Conservation (phyloP, 2,113 vertebrate genomes). For the Paratilapia polleni region DNA sequence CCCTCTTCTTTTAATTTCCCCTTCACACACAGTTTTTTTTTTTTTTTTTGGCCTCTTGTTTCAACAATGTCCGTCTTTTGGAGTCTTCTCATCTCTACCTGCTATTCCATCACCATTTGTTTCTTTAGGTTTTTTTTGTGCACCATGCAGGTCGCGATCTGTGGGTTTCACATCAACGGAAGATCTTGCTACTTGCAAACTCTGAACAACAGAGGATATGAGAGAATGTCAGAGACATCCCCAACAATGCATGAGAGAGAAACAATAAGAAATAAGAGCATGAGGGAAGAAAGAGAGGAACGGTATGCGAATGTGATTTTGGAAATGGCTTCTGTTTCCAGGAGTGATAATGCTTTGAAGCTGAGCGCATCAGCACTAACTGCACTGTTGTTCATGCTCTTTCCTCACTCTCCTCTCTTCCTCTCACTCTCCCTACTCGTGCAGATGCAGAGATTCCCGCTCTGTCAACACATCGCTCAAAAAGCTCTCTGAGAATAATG, state of each 20-base stretch:
- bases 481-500: slow-evolving; percentile 73
- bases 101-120: slow-evolving; percentile 9
- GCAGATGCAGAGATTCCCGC: slow-evolving; percentile 58
- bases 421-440: slow-evolving; percentile 45
- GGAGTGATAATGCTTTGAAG: slow-evolving; percentile 73
- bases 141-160: slow-evolving; percentile 10
- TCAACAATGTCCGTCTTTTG: not conserved
- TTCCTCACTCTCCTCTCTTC: slow-evolving; percentile 28
- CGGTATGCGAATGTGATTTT: slow-evolving; percentile 59
- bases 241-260: slow-evolving; percentile 2
- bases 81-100: slow-evolving; percentile 26
- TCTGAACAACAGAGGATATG: slow-evolving; percentile 49
- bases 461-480: slow-evolving; percentile 63
- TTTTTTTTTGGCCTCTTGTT: slow-evolving; percentile 13
- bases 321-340: slow-evolving; percentile 75
- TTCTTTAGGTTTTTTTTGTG: slow-evolving; percentile 32
- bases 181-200: slow-evolving; percentile 29
- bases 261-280: not conserved
- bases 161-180: slow-evolving; percentile 33
- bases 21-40: slow-evolving; percentile 1
- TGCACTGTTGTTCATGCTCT: slow-evolving; percentile 60
- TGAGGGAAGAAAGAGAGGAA: slow-evolving; percentile 23
- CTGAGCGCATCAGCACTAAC: slow-evolving; percentile 63
- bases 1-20: slow-evolving; percentile 23
- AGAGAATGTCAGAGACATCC: slow-evolving; percentile 9